Percentiles rank a stretch among this genome's conserved stretches.
Conservation (phyloP, 2,888 invertebrate species). For the Synanthedon vespiformis region DNA sequence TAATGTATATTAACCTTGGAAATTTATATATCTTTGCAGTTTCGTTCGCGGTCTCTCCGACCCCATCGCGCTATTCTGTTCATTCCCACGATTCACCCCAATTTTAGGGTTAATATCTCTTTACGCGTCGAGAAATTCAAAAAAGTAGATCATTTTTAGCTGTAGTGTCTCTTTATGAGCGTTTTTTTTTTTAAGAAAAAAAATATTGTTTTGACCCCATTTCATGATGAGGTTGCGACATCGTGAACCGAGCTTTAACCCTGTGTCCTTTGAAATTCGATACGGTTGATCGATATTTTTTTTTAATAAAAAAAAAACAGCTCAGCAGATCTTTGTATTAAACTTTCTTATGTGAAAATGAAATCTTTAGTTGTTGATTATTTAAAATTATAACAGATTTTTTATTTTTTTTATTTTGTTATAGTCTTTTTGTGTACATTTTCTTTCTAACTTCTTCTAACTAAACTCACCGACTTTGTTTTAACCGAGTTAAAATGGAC, state of each 20-base stretch:
- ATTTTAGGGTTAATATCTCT: conserved; percentile 57
- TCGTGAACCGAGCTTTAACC: conserved; percentile 55
- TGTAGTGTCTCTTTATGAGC: conserved; percentile 41
- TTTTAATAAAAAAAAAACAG: background rate
- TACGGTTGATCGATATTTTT: conserved; percentile 31
- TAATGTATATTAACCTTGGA: conserved; percentile 45
- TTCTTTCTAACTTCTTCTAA: no score
- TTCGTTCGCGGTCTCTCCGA: conserved; percentile 28
- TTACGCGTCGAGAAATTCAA: conserved; percentile 33
- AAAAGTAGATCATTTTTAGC: conserved; percentile 52
- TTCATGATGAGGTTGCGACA: conserved; percentile 62
- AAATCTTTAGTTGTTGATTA: conserved; percentile 3
- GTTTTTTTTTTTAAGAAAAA: conserved; percentile 15
- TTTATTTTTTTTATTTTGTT: no score
- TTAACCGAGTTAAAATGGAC: no score
- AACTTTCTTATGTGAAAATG: conserved; percentile 36
- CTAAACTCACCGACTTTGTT: no score
- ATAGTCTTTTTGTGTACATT: no score
- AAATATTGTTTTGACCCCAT: conserved; percentile 52
- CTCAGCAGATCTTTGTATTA: background rate
- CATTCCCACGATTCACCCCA: conserved; percentile 62
- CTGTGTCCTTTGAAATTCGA: conserved; percentile 59
- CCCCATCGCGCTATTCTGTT: conserved; percentile 21
- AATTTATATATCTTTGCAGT: conserved; percentile 25
- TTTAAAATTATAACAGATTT: no score